Evolutionary conservation across 2,888 invertebrate genomes (phyloP).

Genomic region (Polylopha cassiicola): DNA sequence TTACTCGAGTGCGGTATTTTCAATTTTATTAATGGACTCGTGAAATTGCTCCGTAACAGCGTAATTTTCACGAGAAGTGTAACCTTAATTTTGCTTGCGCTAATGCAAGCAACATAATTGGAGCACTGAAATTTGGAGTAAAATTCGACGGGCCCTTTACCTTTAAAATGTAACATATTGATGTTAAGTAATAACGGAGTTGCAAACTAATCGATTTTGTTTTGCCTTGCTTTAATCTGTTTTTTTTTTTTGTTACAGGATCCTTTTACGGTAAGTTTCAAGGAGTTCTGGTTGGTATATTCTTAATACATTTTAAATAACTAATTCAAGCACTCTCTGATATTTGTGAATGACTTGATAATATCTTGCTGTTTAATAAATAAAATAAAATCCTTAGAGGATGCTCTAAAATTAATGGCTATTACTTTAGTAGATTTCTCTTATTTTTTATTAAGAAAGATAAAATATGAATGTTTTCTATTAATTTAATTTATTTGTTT

Average conservation of each 20-base stretch:
- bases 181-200: constrained; percentile 17
- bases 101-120: constrained; percentile 21
- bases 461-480: too few species aligned
- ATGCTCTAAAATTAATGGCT: too few species aligned
- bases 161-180: constrained; percentile 20
- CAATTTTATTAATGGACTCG: constrained; percentile 16
- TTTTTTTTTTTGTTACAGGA: constrained; percentile 78
- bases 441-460: too few species aligned
- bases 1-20: too few species aligned
- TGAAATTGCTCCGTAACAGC: constrained; percentile 12
- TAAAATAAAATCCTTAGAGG: too few species aligned
- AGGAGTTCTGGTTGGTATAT: neutral
- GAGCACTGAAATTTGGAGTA: constrained; percentile 21
- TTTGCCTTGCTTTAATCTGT: constrained; percentile 21
- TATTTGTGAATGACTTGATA: too few species aligned
- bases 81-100: constrained; percentile 20
- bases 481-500: too few species aligned
- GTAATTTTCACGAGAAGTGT: constrained; percentile 21
- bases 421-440: too few species aligned
- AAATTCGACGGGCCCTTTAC: constrained; percentile 14
- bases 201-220: constrained; percentile 21
- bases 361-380: too few species aligned
- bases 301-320: constrained; percentile 13
- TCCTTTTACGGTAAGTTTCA: constrained; percentile 77
- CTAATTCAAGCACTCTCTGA: too few species aligned